Base-by-base conservation (phyloP, 2,888 invertebrate genomes). In the Himalopsyche anomala region DNA sequence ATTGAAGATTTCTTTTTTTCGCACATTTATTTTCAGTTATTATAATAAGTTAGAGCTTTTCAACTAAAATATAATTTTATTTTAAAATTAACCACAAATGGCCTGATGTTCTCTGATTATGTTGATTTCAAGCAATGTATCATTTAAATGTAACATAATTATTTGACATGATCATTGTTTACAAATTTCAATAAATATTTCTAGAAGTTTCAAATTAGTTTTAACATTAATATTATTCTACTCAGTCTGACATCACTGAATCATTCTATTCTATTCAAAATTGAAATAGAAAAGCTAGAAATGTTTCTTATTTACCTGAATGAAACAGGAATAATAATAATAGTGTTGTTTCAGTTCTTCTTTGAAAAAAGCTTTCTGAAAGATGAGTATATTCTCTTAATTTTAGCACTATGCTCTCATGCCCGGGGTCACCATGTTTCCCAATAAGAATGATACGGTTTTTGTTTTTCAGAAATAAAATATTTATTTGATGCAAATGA, bases 351-450 rank as follows among this genome's bases (percentile, higher is more conserved):
- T 80, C 36, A 80, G 42, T 28, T 80, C 17, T 40, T 40, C 42
- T n/a, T n/a, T 36, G 36, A 38, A 80, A 80, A n/a, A 80, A 28
- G 80, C 40, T 80, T 80, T 80, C 5, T 74, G 38, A 74, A 9
- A 4, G 19, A 62, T 62, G 62, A 62, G 62, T 62, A 62, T 28
- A 62, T 62, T 62, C 11, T 62, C 62, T 62, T 62, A 62, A 62
- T 62, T 62, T 62, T 62, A 62, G 62, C 62, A 28, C 11, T 62
- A 62, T 62, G 62, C 62, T 62, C 19, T 62, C 62, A 62, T 62
- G 62, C 62, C 62, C 5, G 8, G 62, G 62, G 62, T 28, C 28
- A 28, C n/a, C 62, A 62, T 74, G 28, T 11, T 4, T 74, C 45
- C 45, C 12, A 38, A 74, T 74, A 36, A 0, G 9, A 74, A 74